Base-by-base conservation (phyloP, 2,797 vertebrate species). In the Botia kubotai region DNA sequence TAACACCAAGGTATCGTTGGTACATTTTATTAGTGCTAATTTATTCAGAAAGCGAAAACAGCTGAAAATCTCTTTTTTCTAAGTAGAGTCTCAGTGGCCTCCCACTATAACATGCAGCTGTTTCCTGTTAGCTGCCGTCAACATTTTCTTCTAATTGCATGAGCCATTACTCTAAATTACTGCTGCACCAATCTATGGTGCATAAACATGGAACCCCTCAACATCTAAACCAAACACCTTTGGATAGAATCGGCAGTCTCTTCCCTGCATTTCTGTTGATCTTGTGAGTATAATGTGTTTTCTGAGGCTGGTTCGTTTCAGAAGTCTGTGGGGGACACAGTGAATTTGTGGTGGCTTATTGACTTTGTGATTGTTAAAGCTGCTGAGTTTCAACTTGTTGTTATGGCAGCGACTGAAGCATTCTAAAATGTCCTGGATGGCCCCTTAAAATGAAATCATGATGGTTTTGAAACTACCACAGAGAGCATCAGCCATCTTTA, bases 391-490 rank as follows among this genome's bases (percentile, higher is more conserved):
- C 21, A 21, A 43, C 65, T 79, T 33, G 8, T 36, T 3, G 14
- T 33, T 72, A 19, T 36, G 55, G 4, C 11, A 1, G 39, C 39
- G 26, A 72, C 29, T 63, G 19, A 67, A 73, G 48, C 13, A 8
- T 23, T 5, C 10, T 46, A 3, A 66, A 70, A 23, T 8, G n/a
- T 39, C 50, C 75, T 70, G 1, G 11, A 46, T 67, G 50, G 4
- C 39, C 67, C 52, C 50, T 74, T 58, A 39, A 62, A n/a, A 58
- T n/a, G 17, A 10, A 74, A 26, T 19, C n/a, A 11, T 67, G 75
- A 39, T 48, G 53, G 39, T 74, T 10, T 70, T 69, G 26, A 77
- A 67, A 36, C 55, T 72, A 62, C 53, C 53, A 75, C 74, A 6
- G 63, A 2, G 50, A 85, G 58, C 43, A 72, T 53, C 43, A 77